Conservation (phyloP, 2,888 invertebrate species). For the Eucera pruinosa region DNA sequence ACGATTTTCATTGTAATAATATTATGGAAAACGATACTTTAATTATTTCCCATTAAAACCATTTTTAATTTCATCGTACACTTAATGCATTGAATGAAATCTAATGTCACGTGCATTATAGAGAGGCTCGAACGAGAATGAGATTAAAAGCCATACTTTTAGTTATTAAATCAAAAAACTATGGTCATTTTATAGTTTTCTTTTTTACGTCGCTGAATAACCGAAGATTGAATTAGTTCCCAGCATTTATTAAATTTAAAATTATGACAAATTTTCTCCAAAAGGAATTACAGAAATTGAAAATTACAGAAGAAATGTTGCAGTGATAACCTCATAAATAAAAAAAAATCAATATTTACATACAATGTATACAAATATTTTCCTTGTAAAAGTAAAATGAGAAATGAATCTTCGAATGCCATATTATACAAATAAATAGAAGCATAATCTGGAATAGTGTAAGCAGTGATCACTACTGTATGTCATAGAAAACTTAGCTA, state of each 20-base stretch:
- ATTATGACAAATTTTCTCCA: neutral
- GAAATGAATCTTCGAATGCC: too few species aligned
- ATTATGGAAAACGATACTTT: slow-evolving; percentile 18
- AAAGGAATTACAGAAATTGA: neutral
- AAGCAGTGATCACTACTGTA: too few species aligned
- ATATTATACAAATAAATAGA: too few species aligned
- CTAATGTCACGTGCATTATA: slow-evolving; percentile 22
- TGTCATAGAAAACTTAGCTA: neutral
- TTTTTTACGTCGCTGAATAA: neutral
- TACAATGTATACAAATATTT: too few species aligned
- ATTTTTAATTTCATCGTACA: slow-evolving; percentile 15
- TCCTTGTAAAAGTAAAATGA: too few species aligned
- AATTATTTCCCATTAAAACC: slow-evolving; percentile 13
- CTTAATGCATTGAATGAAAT: slow-evolving; percentile 23
- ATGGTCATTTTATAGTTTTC: slow-evolving; percentile 7
- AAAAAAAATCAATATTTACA: too few species aligned
- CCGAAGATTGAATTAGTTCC: neutral
- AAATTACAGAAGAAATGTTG: neutral
- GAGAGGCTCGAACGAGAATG: slow-evolving; percentile 2
- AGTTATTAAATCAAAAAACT: neutral
- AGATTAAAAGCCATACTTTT: slow-evolving; percentile 31
- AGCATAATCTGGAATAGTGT: too few species aligned
- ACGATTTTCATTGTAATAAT: slow-evolving; percentile 1
- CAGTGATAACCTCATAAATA: too few species aligned
- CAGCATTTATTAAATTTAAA: neutral